Evolutionary conservation across 2,797 vertebrate species (phyloP).

Genomic region (Lithobates sylvaticus): DNA sequence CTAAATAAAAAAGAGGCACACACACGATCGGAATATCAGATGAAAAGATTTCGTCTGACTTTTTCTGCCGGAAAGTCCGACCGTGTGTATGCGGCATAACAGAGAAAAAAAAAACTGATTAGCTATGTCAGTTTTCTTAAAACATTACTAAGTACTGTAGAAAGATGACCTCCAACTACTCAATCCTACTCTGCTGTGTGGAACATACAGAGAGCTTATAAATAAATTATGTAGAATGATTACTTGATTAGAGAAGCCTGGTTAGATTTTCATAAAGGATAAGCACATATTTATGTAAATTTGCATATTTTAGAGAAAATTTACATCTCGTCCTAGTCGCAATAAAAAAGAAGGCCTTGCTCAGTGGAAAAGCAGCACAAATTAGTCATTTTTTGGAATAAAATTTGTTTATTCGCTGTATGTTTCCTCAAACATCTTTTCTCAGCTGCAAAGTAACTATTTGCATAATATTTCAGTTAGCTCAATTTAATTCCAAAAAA

Average conservation of each 20-base stretch:
- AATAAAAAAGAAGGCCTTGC: not conserved
- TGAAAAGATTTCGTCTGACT: no score
- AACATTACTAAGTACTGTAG: not conserved
- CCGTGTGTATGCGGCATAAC: no score
- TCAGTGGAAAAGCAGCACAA: constrained; percentile 24
- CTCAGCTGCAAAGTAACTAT: constrained; percentile 33
- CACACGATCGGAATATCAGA: no score
- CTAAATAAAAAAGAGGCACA: no score
- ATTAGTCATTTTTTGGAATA: constrained; percentile 44
- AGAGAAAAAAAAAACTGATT: not conserved
- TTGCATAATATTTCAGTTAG: constrained; percentile 50
- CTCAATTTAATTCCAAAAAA: constrained; percentile 44
- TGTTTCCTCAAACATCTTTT: constrained; percentile 45
- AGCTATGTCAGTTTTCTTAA: not conserved
- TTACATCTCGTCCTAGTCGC: constrained; percentile 36
- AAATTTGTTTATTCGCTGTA: constrained; percentile 44
- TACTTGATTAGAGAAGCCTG: constrained; percentile 44
- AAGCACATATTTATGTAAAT: constrained; percentile 55
- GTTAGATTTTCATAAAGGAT: constrained; percentile 27
- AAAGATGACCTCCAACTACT: constrained; percentile 5
- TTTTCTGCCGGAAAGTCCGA: no score
- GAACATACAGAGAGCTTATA: not conserved
- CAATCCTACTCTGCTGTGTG: not conserved
- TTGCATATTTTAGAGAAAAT: constrained; percentile 27
- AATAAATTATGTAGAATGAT: constrained; percentile 36